A percentile compares a stretch with the other conserved stretches of the same genome.
Evolutionary conservation across 2,113 vertebrate species (phyloP).

Genomic region (Columba janthina): DNA sequence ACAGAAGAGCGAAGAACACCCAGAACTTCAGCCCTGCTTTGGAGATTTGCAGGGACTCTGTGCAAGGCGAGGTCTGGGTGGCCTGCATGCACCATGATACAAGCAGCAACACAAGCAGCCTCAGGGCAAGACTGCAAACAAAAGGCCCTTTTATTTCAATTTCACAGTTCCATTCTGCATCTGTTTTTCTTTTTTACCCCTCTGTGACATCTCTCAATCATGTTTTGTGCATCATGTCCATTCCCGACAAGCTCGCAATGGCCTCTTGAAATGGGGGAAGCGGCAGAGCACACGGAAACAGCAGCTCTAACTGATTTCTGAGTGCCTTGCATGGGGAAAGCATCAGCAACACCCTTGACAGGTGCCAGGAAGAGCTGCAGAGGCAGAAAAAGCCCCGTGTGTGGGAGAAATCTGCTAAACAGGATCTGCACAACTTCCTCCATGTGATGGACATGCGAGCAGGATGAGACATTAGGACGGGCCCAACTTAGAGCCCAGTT

Average conservation of each 20-base stretch:
- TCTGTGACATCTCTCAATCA: background rate
- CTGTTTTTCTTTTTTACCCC: background rate
- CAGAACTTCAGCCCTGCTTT: background rate
- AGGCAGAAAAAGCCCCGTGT: background rate
- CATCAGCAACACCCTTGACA: background rate
- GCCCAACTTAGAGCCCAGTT: fast-evolving
- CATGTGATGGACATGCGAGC: fast-evolving
- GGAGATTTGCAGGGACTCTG: background rate
- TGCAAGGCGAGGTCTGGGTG: background rate
- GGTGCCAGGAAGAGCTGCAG: background rate
- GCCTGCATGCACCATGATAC: fast-evolving
- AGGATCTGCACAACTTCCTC: background rate
- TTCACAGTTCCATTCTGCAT: background rate
- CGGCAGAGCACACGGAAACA: fast-evolving
- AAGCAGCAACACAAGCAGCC: background rate
- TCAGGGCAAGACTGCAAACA: background rate
- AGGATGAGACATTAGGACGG: fast-evolving
- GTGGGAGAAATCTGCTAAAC: background rate
- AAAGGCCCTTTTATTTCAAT: background rate
- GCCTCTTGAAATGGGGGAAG: background rate
- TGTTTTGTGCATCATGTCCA: background rate
- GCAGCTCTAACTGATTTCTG: background rate
- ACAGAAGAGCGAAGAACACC: background rate
- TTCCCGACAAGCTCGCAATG: background rate
- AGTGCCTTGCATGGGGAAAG: background rate